Evolutionary conservation across 1,140 invertebrate genomes (phyloP), one percentile per base, ranked within the genome.

Genomic region (Drosophila ambigua): DNA sequence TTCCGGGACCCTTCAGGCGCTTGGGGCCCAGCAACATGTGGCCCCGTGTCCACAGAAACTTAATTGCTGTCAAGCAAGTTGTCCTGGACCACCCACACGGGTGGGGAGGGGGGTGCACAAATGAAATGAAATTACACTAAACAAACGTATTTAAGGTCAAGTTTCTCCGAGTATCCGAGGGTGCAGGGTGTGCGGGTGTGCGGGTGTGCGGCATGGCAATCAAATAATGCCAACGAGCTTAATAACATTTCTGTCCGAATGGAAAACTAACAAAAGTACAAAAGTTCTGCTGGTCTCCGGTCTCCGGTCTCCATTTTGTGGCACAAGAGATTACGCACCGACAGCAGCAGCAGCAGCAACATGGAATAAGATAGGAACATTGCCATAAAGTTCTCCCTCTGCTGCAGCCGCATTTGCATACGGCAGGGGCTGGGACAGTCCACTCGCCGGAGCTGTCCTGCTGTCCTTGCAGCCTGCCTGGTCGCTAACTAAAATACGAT

Each of bases 401-500:
- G 9, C 51, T 23, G 31, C 26, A 35, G 9, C 23, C 28, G 16
- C 63, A 72, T 65, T 72, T 72, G 49, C 61, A 65, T 63, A 64
- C 16, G 43, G 41, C 44, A 5, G 50, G 35, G n/a, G 28, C 0
- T 6, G 24, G 16, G 48, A 26, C 49, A 16, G 24, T 24, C 23
- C 28, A 7, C 16, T 31, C 0, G 28, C 6, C 60, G 26, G 16
- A 31, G 39, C 8, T 28, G 31, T 35, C 31, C 31, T 35, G 20
- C 28, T 20, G 59, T 20, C 20, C 46, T 49, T 23, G 63, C 35
- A 43, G 63, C 35, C 49, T 73, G 76, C 52, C 49, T 49, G 43
- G 49, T 69, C 63, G 76, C 74, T 69, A 61, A 69, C 62, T 74
- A 79, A 79, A 79, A 74, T 79, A 74, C 77, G 58, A 79, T 79